Evolutionary conservation across 2,888 invertebrate species (phyloP).

Genomic region (Cantharis nigra): DNA sequence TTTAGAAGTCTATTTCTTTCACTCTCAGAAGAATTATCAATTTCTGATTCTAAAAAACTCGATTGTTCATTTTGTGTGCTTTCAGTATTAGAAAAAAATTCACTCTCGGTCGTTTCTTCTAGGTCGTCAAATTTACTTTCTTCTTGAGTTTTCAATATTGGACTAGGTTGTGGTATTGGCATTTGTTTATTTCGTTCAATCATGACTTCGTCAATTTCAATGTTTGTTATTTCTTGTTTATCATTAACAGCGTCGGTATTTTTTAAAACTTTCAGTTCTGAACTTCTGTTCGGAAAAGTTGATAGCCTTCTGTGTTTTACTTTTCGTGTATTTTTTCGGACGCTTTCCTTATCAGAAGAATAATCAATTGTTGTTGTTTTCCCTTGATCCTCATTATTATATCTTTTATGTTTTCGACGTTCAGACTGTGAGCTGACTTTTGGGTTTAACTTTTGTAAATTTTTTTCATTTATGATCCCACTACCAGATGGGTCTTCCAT

Average conservation of each 20-base stretch:
- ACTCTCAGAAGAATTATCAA: background rate
- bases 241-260: background rate
- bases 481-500: too few species aligned
- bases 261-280: background rate
- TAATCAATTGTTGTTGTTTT: background rate
- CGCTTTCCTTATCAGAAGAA: background rate
- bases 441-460: background rate
- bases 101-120: background rate
- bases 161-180: background rate
- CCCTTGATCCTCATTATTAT: background rate
- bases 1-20: background rate
- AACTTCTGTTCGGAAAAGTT: background rate
- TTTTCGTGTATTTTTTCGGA: background rate
- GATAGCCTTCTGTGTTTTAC: background rate
- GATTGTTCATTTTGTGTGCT: background rate
- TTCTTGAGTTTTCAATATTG: background rate
- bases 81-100: background rate
- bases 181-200: background rate
- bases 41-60: background rate
- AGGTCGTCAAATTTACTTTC: background rate
- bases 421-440: background rate
- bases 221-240: background rate
- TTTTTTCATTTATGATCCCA: too few species aligned
- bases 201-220: background rate
- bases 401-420: background rate